Conservation (phyloP, 2,888 invertebrate species). For the Dioctria rufipes region DNA sequence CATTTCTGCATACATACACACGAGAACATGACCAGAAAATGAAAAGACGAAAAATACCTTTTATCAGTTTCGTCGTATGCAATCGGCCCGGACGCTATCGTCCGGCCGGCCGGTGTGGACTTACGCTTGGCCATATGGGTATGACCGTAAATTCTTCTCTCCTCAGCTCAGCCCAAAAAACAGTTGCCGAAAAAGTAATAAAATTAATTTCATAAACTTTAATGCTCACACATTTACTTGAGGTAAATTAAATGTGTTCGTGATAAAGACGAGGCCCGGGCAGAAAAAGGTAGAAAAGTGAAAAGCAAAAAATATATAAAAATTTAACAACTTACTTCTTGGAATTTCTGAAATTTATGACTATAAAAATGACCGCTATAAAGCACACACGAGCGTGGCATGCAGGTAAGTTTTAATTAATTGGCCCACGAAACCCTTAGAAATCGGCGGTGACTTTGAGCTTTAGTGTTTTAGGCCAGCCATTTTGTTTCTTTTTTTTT, state of each 20-base stretch:
- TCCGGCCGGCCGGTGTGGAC: no score
- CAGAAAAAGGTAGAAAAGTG: constrained; percentile 39
- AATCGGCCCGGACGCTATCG: no score
- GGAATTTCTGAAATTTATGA: constrained; percentile 47
- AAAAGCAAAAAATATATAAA: constrained; percentile 43
- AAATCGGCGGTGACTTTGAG: constrained; percentile 43
- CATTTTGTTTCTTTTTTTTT: not conserved
- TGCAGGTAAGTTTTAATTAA: constrained; percentile 50
- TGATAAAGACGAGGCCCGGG: constrained; percentile 4
- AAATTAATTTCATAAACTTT: constrained; percentile 48
- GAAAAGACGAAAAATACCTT: constrained; percentile 25
- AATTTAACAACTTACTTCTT: constrained; percentile 51
- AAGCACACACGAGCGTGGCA: constrained; percentile 46
- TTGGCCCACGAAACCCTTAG: constrained; percentile 40
- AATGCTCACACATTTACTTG: constrained; percentile 49
- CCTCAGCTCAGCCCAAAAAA: constrained; percentile 4
- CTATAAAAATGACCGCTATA: constrained; percentile 49
- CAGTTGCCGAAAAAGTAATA: constrained; percentile 50
- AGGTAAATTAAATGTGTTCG: constrained; percentile 39
- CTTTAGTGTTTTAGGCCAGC: constrained; percentile 46
- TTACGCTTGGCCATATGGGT: not conserved
- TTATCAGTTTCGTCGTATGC: constrained; percentile 39
- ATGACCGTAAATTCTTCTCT: constrained; percentile 36
- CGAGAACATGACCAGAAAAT: constrained; percentile 17
- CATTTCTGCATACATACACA: constrained; percentile 10